phyloP scores from a whole-genome alignment of 1,140 invertebrate species.

The Platyura marginata region DNA sequence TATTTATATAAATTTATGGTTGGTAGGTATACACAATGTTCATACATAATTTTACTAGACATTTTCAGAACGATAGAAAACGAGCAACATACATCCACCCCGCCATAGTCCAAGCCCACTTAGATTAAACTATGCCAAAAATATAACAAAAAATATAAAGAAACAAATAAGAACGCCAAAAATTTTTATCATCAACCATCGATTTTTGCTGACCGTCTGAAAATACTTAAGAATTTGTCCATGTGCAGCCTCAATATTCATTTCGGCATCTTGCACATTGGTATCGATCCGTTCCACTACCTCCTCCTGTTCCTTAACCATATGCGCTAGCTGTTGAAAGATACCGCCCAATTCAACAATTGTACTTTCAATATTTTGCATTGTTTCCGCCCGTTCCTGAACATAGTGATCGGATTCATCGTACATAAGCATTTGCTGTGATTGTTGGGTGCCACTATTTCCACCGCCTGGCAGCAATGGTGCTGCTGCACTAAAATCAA shows the following conservation, averaged over 20 bases:
- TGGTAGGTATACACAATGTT: too few species aligned
- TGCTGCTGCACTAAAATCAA: conserved; percentile 43
- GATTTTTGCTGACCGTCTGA: conserved; percentile 89
- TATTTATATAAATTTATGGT: too few species aligned
- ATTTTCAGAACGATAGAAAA: too few species aligned
- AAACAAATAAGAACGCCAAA: conserved; percentile 98
- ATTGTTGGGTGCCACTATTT: conserved; percentile 23
- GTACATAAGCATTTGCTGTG: conserved; percentile 49
- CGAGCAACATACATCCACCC: too few species aligned
- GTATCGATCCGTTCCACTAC: conserved; percentile 94
- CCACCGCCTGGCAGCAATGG: conserved; percentile 16
- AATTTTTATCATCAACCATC: conserved; percentile 99
- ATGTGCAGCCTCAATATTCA: conserved; percentile 97
- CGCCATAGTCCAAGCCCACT: too few species aligned
- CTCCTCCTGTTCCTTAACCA: conserved; percentile 99
- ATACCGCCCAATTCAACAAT: conserved; percentile 98
- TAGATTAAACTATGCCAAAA: conserved; percentile 80
- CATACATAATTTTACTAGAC: too few species aligned
- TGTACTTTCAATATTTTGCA: conserved; percentile 98
- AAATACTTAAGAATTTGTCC: conserved; percentile 96
- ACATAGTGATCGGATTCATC: conserved; percentile 82
- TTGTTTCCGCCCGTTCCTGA: conserved; percentile 83
- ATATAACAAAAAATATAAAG: conserved; percentile 97
- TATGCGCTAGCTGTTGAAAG: conserved; percentile 92
- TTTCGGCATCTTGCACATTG: conserved; percentile 86